Evolutionary conservation across 2,888 invertebrate species (phyloP).

Genomic region (Mesoligia furuncula): DNA sequence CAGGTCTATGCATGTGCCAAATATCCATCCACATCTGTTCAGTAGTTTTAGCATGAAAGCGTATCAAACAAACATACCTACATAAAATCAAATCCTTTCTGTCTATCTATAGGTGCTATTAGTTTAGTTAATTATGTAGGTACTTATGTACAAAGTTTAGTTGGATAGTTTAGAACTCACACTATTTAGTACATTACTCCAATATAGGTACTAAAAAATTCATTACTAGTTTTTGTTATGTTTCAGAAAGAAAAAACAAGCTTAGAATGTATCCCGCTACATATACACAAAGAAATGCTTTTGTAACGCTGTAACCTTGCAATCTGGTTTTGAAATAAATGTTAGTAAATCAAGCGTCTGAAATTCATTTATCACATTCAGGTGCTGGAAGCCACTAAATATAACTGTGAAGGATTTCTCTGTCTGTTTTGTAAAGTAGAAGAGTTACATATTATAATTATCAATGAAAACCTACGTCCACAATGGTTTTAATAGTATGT

Average conservation of each 20-base stretch:
- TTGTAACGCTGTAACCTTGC: not conserved
- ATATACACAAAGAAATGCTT: not conserved
- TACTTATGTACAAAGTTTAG: not conserved
- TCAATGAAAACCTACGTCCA: not conserved
- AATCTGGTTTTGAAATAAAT: constrained; percentile 1
- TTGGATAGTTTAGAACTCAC: not conserved
- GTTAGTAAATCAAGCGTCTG: not conserved
- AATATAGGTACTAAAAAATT: not conserved
- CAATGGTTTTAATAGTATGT: not conserved
- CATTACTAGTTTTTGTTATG: not conserved
- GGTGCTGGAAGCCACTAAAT: not conserved
- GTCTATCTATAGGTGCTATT: not conserved
- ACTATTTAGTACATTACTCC: not conserved
- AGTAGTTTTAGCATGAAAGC: not conserved
- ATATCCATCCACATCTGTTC: not conserved
- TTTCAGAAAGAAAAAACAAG: constrained; percentile 3
- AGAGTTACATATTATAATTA: not conserved
- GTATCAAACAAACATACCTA: not conserved
- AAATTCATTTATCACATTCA: not conserved
- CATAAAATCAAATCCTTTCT: not conserved
- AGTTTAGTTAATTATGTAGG: not conserved
- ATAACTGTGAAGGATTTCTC: not conserved
- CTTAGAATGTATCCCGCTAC: not conserved
- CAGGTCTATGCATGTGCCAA: not conserved
- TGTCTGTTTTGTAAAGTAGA: not conserved